These are phyloP conservation scores for Ceyx cyanopectus DNA, from an alignment of 2,113 vertebrate genomes.

Conservation along the genomic window DNA sequence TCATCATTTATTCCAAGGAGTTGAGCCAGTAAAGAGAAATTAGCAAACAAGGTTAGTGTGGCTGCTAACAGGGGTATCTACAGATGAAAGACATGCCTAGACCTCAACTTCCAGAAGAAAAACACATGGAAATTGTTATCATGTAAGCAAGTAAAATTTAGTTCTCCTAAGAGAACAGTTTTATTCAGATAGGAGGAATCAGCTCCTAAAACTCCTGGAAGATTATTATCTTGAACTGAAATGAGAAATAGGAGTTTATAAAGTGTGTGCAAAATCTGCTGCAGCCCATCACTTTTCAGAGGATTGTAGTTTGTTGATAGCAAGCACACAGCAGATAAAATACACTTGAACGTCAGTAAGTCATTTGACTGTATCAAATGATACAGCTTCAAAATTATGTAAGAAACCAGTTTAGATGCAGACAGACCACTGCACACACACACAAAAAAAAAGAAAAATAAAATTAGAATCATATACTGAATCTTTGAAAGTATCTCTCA, in stretches of 20 bases:
- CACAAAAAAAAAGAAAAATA: not conserved
- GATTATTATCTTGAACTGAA: not conserved
- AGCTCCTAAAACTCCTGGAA: not conserved
- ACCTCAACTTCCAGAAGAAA: not conserved
- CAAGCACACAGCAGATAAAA: not conserved
- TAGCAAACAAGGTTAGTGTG: not conserved
- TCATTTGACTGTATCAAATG: conserved; percentile 5
- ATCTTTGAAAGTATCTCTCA: conserved; percentile 13
- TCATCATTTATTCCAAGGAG: not conserved
- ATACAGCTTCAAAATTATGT: conserved; percentile 22
- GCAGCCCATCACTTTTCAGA: not conserved
- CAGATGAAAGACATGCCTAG: not conserved
- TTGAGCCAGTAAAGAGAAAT: not conserved
- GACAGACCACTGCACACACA: not conserved
- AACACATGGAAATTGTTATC: not conserved
- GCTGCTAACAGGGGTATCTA: not conserved
- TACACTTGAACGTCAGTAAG: conserved; percentile 8
- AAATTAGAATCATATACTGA: not conserved
- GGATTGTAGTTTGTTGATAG: not conserved
- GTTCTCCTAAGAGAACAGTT: not conserved
- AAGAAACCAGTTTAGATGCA: not conserved
- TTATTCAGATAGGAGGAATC: not conserved
- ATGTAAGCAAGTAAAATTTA: not conserved
- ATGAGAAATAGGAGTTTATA: not conserved
- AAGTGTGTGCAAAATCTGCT: not conserved